Evolutionary conservation across 1,140 invertebrate genomes (phyloP).

Genomic region (Leptonema lineaticorne): DNA sequence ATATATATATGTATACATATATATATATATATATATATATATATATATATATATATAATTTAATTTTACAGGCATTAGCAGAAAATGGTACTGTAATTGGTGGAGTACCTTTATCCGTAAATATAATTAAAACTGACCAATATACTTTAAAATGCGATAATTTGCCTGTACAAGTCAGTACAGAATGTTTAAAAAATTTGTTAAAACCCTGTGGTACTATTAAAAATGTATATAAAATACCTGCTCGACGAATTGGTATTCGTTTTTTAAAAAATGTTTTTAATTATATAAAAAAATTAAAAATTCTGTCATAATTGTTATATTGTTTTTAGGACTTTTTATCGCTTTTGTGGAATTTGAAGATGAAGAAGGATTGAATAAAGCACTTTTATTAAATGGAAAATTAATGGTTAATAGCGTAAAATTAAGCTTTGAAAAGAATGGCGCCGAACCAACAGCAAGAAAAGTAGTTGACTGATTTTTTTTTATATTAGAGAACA

Average conservation of each 20-base stretch:
- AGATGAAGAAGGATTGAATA: not conserved
- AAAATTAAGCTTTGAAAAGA: not conserved
- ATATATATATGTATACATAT: not conserved
- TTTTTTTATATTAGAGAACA: too few species aligned
- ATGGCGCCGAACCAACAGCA: not conserved
- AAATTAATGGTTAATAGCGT: not conserved
- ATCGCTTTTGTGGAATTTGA: not conserved
- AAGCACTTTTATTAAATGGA: not conserved
- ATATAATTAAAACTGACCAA: not conserved
- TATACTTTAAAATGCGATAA: not conserved
- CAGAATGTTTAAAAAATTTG: not conserved
- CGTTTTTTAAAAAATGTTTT: not conserved
- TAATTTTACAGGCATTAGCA: constrained; percentile 45
- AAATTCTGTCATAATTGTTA: not conserved
- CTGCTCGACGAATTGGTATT: not conserved
- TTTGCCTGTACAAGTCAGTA: not conserved
- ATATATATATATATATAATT: constrained; percentile 35
- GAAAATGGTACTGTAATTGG: constrained; percentile 50
- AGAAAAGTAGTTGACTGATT: too few species aligned
- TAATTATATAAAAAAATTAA: not conserved
- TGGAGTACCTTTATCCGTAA: constrained; percentile 46
- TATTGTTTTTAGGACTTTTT: not conserved
- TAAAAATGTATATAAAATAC: not conserved
- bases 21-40: not conserved
- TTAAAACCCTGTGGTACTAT: not conserved